Percentiles rank a stretch among this genome's conserved stretches.
These are phyloP conservation scores for Crenichthys baileyi DNA, from an alignment of 2,797 vertebrate genomes.

Conservation along the genomic window DNA sequence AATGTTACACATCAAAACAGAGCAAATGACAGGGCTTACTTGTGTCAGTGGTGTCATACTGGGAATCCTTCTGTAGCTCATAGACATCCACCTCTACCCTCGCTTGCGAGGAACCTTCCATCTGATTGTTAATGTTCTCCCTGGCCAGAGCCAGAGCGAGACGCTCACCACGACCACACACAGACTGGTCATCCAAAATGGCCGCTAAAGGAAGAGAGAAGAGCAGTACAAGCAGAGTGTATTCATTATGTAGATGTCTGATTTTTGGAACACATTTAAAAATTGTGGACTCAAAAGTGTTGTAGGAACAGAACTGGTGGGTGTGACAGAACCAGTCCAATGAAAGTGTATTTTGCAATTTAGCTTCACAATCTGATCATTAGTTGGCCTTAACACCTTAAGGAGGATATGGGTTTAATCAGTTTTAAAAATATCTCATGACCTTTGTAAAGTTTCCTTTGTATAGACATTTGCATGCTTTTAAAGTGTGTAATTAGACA, in stretches of 20 bases:
- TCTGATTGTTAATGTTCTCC: constrained; percentile 90
- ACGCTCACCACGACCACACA: constrained; percentile 88
- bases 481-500: not conserved
- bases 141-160: constrained; percentile 89
- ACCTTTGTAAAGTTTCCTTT: not conserved
- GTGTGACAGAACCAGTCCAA: not conserved
- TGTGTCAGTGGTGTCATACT: constrained; percentile 92
- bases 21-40: constrained; percentile 73
- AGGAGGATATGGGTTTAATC: not conserved
- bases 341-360: not conserved
- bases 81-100: constrained; percentile 91
- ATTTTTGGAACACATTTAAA: not conserved
- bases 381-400: not conserved
- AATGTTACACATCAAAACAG: not conserved
- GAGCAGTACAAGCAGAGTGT: not conserved
- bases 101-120: constrained; percentile 82
- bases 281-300: not conserved
- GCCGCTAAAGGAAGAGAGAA: constrained; percentile 77
- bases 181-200: constrained; percentile 89
- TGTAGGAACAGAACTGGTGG: not conserved
- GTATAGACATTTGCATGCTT: too few relatives aligned
- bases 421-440: not conserved
- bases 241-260: not conserved
- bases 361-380: not conserved
- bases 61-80: constrained; percentile 90